Conservation (phyloP, 2,888 invertebrate genomes). For the Alitta virens region DNA sequence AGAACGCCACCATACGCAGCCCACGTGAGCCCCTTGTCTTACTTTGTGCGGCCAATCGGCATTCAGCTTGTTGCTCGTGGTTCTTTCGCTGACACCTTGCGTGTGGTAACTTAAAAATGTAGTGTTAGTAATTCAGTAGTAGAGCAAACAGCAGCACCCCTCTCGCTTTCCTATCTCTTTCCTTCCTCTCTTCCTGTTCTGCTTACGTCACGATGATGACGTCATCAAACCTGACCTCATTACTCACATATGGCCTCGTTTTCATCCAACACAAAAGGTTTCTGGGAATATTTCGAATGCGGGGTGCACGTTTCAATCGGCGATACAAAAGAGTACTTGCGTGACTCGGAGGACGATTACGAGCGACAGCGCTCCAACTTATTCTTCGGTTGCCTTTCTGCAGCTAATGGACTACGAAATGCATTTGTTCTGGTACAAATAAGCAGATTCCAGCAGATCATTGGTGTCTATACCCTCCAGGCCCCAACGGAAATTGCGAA, state of each 20-base stretch:
- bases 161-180: no score
- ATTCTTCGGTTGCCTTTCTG: constrained; percentile 33
- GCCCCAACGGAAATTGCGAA: constrained; percentile 57
- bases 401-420: constrained; percentile 51
- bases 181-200: no score
- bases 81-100: no score
- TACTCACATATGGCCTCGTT: not conserved
- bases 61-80: no score
- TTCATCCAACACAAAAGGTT: constrained; percentile 14
- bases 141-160: no score
- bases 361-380: constrained; percentile 27
- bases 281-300: constrained; percentile 25
- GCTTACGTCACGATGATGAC: no score
- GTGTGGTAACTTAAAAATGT: no score
- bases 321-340: constrained; percentile 26
- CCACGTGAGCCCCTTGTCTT: no score
- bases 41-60: no score
- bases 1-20: not conserved
- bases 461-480: constrained; percentile 60
- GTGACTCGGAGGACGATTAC: constrained; percentile 25
- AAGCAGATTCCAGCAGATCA: constrained; percentile 60
- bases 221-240: no score
- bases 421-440: constrained; percentile 60
- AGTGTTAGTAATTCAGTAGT: no score
- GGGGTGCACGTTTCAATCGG: constrained; percentile 20